phyloP scores from a whole-genome alignment of 92 coral and sea anemone species.

The Zoanthus gigantus region DNA sequence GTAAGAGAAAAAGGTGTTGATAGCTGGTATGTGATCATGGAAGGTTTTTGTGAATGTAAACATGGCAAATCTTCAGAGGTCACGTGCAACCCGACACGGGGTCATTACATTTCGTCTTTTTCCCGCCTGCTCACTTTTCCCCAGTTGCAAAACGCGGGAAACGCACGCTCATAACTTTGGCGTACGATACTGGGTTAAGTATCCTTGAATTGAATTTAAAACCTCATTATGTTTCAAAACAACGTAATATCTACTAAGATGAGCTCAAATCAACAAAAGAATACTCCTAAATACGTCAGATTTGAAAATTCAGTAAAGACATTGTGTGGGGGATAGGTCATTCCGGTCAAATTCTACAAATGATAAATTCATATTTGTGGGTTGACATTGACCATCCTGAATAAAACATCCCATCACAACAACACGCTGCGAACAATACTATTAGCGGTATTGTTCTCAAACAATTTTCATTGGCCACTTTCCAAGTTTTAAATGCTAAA shows the following conservation, averaged over 20 bases:
- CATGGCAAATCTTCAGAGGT: conserved; percentile 34
- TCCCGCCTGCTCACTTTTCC: conserved; percentile 43
- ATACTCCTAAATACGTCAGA: neutral
- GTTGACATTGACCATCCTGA: conserved; percentile 45
- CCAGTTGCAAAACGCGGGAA: conserved; percentile 47
- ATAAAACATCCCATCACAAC: conserved; percentile 19
- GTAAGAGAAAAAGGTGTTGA: conserved; percentile 46
- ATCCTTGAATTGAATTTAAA: neutral
- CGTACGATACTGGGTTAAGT: conserved; percentile 3
- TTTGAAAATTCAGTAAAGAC: neutral
- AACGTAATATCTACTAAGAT: neutral
- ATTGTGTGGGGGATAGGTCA: conserved; percentile 48
- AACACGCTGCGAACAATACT: conserved; percentile 55
- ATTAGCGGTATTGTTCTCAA: conserved; percentile 38
- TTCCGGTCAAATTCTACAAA: conserved; percentile 39
- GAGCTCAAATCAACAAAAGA: neutral
- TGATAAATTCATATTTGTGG: neutral
- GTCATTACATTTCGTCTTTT: conserved; percentile 35
- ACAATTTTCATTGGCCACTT: conserved; percentile 35
- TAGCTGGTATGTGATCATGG: conserved; percentile 30
- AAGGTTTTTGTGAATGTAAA: conserved; percentile 5
- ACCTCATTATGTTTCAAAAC: neutral
- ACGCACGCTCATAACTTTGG: conserved; percentile 1
- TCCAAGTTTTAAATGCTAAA: conserved; percentile 30
- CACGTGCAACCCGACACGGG: conserved; percentile 45